These are phyloP conservation scores for Mycetomoellerius zeteki DNA, from an alignment of 1,140 invertebrate species.

Conservation along the genomic window DNA sequence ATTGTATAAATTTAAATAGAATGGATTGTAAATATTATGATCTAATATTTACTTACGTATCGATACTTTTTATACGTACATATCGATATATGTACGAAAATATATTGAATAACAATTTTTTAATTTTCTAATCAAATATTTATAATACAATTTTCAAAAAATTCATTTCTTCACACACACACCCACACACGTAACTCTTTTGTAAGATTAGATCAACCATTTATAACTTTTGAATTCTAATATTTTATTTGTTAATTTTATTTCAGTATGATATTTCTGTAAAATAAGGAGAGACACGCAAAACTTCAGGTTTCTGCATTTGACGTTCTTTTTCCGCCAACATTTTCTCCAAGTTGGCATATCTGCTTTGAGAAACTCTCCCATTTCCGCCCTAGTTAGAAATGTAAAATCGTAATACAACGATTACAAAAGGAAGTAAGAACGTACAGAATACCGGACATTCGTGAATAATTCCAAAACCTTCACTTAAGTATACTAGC, in stretches of 20 bases:
- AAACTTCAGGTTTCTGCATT: conserved; percentile 36
- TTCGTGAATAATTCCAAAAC: conserved; percentile 32
- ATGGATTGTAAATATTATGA: neutral
- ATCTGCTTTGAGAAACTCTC: conserved; percentile 47
- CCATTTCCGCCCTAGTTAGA: conserved; percentile 47
- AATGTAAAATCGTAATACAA: conserved; percentile 54
- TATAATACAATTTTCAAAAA: neutral
- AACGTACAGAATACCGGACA: conserved; percentile 13
- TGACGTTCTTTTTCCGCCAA: conserved; percentile 24
- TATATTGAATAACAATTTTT: neutral
- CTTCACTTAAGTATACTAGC: conserved; percentile 11
- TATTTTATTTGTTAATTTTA: conserved; percentile 33
- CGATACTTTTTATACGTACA: neutral
- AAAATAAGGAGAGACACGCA: conserved; percentile 14
- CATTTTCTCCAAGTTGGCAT: conserved; percentile 30
- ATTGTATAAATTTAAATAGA: neutral
- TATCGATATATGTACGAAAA: neutral
- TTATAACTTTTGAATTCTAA: neutral
- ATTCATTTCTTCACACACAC: neutral
- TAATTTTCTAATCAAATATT: neutral
- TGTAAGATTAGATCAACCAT: neutral
- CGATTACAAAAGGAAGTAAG: conserved; percentile 42
- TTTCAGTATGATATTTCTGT: conserved; percentile 14
- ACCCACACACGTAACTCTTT: too few relatives aligned
- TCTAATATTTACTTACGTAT: neutral